Percentiles rank a stretch among this genome's conserved stretches.
Conservation (phyloP, 2,888 invertebrate species). For the Brachynemurus nebulosus region DNA sequence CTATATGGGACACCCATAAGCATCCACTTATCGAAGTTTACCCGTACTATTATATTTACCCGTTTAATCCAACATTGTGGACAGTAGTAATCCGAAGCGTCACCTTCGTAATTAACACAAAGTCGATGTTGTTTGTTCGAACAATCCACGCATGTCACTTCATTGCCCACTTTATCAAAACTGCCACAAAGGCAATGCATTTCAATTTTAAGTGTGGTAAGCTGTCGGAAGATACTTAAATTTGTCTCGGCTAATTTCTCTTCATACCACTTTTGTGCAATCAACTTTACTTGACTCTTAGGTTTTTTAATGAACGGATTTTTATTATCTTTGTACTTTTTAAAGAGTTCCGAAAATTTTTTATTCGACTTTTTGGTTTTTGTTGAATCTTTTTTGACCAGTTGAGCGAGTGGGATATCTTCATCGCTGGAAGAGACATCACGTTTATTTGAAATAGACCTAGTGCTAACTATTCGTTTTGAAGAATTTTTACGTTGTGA, state of each 20-base stretch:
- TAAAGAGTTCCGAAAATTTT: too few species aligned
- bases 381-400: background rate
- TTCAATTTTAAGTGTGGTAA: slow-evolving; percentile 8
- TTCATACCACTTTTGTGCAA: slow-evolving; percentile 25
- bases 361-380: slow-evolving; percentile 2
- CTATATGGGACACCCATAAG: too few species aligned
- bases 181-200: slow-evolving; percentile 34
- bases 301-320: slow-evolving; percentile 6
- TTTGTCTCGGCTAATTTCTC: slow-evolving; percentile 20
- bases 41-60: too few species aligned
- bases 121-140: slow-evolving; percentile 43
- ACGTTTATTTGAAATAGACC: too few species aligned
- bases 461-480: too few species aligned
- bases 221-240: slow-evolving; percentile 11
- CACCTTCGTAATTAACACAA: slow-evolving; percentile 41
- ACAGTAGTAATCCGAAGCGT: slow-evolving; percentile 38
- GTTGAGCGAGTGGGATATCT: background rate
- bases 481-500: too few species aligned
- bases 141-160: slow-evolving; percentile 41
- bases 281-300: slow-evolving; percentile 17
- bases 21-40: too few species aligned
- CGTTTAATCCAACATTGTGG: slow-evolving; percentile 47
- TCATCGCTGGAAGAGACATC: slow-evolving; percentile 11
- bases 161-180: slow-evolving; percentile 18
- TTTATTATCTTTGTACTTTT: slow-evolving; percentile 12